phyloP scores from a whole-genome alignment of 2,888 invertebrate species.

The Drosophila nigritarsus region DNA sequence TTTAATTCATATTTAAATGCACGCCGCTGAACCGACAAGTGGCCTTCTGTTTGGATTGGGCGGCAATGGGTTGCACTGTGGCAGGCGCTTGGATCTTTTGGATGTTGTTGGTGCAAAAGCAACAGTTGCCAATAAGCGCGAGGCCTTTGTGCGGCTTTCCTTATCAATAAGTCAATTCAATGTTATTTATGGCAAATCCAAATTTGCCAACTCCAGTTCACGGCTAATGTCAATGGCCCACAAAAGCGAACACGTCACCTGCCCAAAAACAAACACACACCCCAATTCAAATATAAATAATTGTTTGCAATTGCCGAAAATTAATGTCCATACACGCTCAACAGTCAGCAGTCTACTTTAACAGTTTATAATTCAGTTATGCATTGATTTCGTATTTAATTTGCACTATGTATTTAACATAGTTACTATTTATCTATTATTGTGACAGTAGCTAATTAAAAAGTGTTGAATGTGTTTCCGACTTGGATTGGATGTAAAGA shows the following conservation, averaged over 20 bases:
- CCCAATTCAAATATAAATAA: constrained; percentile 20
- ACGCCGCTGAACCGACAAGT: constrained; percentile 50
- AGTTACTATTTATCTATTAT: background rate
- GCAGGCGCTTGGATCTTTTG: constrained; percentile 14
- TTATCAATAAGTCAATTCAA: constrained; percentile 69
- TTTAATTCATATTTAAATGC: constrained; percentile 83
- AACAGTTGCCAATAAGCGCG: constrained; percentile 58
- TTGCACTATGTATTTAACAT: background rate
- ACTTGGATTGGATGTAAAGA: background rate
- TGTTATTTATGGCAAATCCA: constrained; percentile 68
- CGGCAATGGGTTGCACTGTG: constrained; percentile 11
- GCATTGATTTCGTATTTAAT: background rate
- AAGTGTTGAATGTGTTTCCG: background rate
- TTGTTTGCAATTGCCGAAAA: constrained; percentile 42
- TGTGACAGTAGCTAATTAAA: background rate
- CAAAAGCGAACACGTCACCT: constrained; percentile 26
- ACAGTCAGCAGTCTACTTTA: constrained; percentile 12
- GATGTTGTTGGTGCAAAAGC: constrained; percentile 33
- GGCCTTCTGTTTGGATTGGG: constrained; percentile 46
- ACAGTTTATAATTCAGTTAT: constrained; percentile 26
- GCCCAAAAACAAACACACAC: background rate
- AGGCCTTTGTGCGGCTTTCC: constrained; percentile 14
- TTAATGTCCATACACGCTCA: constrained; percentile 30
- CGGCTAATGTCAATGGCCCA: constrained; percentile 45
- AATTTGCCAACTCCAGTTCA: constrained; percentile 30